Percentiles rank a stretch among this genome's conserved stretches.
These are phyloP conservation scores for Donacobius atricapilla DNA, from an alignment of 2,113 vertebrate genomes.

Conservation along the genomic window DNA sequence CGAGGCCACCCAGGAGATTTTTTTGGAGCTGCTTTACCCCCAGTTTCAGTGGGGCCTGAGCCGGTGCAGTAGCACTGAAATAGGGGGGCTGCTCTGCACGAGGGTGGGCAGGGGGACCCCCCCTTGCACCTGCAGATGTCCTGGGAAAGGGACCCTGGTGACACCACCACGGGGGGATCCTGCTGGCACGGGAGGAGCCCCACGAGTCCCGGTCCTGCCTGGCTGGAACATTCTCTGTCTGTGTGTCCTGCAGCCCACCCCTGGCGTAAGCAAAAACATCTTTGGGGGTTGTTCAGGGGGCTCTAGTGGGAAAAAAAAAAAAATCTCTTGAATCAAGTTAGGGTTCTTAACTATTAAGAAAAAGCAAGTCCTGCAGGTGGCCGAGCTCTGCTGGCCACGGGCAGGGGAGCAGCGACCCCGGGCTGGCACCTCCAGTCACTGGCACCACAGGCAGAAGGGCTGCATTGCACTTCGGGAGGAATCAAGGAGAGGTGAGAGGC, in stretches of 20 bases:
- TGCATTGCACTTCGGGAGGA: background rate
- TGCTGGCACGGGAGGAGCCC: background rate
- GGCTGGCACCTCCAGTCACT: background rate
- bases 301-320: background rate
- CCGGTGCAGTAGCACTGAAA: background rate
- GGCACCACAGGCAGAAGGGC: background rate
- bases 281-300: conserved; percentile 5
- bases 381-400: background rate
- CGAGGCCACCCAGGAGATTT: rapidly evolving
- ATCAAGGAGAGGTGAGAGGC: background rate
- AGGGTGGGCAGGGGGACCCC: background rate
- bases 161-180: rapidly evolving
- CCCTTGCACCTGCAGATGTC: rapidly evolving
- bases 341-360: background rate
- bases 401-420: background rate
- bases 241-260: background rate
- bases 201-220: background rate
- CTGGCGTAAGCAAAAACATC: background rate
- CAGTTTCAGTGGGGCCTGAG: rapidly evolving
- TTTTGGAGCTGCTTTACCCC: background rate
- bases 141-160: background rate
- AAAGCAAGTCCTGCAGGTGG: background rate
- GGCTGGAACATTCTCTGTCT: background rate
- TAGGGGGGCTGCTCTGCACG: background rate
- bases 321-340: background rate